Conservation (phyloP, 2,888 invertebrate genomes). For the Cheilosia vulpina region DNA sequence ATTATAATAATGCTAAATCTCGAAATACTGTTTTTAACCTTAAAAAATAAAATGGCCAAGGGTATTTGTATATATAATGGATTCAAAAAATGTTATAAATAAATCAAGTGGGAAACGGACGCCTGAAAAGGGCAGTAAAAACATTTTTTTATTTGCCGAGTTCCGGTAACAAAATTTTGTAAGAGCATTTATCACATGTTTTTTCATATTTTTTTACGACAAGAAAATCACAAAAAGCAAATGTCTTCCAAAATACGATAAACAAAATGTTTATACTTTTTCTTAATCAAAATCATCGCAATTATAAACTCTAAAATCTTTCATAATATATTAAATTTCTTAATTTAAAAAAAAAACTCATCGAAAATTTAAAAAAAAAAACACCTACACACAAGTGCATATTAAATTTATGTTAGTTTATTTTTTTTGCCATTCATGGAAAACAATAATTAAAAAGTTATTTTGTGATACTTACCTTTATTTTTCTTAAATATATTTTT, state of each 20-base stretch:
- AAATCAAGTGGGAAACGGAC: no score
- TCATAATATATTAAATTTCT: neutral
- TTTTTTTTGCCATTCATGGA: conserved; percentile 18
- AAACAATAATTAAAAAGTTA: conserved; percentile 24
- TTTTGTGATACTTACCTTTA: conserved; percentile 67
- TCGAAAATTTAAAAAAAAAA: conserved; percentile 24
- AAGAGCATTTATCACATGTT: conserved; percentile 55
- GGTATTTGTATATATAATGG: no score
- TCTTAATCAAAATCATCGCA: conserved; percentile 45
- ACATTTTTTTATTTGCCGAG: no score
- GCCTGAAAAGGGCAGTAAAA: no score
- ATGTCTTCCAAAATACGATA: conserved; percentile 68
- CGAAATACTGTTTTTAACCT: no score
- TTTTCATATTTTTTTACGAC: conserved; percentile 13
- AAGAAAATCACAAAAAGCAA: conserved; percentile 64
- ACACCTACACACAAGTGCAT: conserved; percentile 8
- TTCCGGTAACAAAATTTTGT: conserved; percentile 40
- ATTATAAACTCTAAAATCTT: conserved; percentile 10
- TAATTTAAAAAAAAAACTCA: conserved; percentile 4
- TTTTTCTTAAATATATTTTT: conserved; percentile 29
- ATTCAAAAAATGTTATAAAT: no score
- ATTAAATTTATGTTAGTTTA: conserved; percentile 16
- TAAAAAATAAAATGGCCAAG: no score
- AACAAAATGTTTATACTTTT: conserved; percentile 18
- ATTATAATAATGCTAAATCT: no score